Percentiles rank a stretch among this genome's conserved stretches.
These are phyloP conservation scores for Pungitius pungitius DNA, from an alignment of 2,113 vertebrate genomes.

Conservation along the genomic window DNA sequence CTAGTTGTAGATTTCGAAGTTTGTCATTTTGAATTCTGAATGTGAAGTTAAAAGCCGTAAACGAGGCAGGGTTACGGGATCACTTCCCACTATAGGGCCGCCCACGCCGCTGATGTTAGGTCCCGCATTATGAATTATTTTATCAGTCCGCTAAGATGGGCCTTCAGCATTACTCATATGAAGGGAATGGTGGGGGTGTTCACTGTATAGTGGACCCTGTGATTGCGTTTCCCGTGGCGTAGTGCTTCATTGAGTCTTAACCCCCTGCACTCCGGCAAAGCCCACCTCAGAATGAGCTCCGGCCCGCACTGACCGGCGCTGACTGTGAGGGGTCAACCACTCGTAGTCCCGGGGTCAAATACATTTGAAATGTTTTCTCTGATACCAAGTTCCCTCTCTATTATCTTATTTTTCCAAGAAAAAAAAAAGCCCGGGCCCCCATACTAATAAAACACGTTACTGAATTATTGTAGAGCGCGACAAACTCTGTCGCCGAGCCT, in stretches of 20 bases:
- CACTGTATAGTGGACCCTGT: neutral
- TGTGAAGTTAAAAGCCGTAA: neutral
- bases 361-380: neutral
- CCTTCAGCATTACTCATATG: neutral
- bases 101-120: neutral
- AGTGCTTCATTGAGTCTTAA: neutral
- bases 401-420: neutral
- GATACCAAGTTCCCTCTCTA: neutral
- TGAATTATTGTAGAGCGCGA: conserved; percentile 14
- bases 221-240: neutral
- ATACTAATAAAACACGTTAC: neutral
- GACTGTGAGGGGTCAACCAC: conserved; percentile 10
- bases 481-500: neutral
- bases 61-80: neutral
- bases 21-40: neutral
- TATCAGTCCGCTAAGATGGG: neutral
- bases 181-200: neutral
- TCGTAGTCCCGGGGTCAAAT: conserved; percentile 13
- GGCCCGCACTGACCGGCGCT: neutral
- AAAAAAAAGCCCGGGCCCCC: neutral
- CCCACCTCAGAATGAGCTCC: conserved; percentile 7
- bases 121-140: neutral
- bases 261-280: neutral
- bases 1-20: too few species aligned
- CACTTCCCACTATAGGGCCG: too few species aligned